A percentile compares a stretch with the other conserved stretches of the same genome.
These are phyloP conservation scores for Blennius ocellaris DNA, from an alignment of 2,113 vertebrate species.

Conservation along the genomic window DNA sequence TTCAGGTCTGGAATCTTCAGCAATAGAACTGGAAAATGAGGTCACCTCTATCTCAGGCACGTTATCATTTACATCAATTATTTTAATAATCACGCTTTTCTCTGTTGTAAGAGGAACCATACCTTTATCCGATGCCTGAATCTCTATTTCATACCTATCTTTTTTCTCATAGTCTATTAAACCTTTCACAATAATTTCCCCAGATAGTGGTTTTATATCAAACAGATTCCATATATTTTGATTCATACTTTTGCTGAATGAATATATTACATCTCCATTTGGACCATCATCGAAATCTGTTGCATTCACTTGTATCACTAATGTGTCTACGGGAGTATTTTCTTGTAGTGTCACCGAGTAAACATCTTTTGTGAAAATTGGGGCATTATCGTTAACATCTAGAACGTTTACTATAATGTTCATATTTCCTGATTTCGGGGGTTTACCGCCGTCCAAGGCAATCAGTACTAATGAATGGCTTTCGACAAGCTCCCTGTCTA, in stretches of 20 bases:
- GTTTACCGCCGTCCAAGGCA: constrained; percentile 71
- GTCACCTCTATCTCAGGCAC: constrained; percentile 38
- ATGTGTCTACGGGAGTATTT: constrained; percentile 57
- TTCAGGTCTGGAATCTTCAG: constrained; percentile 47
- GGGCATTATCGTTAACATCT: constrained; percentile 78
- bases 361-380: constrained; percentile 62
- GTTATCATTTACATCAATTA: constrained; percentile 54
- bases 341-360: constrained; percentile 45
- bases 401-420: constrained; percentile 71
- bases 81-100: constrained; percentile 27
- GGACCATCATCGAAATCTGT: constrained; percentile 74
- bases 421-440: constrained; percentile 62
- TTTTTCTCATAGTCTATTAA: constrained; percentile 71
- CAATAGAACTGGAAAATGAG: neutral
- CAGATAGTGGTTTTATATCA: constrained; percentile 60
- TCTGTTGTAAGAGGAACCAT: neutral
- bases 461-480: constrained; percentile 54
- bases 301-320: constrained; percentile 73
- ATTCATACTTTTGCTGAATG: constrained; percentile 63
- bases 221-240: constrained; percentile 49
- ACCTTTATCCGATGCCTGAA: constrained; percentile 72
- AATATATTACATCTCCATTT: constrained; percentile 71
- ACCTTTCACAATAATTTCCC: constrained; percentile 67
- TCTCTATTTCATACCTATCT: constrained; percentile 73
- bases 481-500: constrained; percentile 60